phyloP scores from a whole-genome alignment of 2,888 invertebrate species.

The Nephrotoma flavescens region DNA sequence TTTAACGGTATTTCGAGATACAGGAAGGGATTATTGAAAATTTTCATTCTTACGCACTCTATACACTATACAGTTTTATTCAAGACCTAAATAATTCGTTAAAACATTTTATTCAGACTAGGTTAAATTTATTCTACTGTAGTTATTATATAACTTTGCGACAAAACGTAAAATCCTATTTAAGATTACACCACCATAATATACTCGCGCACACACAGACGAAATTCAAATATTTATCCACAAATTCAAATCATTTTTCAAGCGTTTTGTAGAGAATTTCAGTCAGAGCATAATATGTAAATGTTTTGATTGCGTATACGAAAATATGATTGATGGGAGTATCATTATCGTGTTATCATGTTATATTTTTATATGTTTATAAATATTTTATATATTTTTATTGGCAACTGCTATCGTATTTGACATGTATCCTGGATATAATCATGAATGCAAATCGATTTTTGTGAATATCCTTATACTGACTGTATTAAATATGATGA shows the following conservation, averaged over 20 bases:
- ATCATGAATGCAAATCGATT: not conserved
- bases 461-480: not conserved
- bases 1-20: not conserved
- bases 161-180: not conserved
- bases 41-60: not conserved
- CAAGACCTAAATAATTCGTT: not conserved
- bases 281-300: not conserved
- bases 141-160: not conserved
- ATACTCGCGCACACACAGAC: not conserved
- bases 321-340: not conserved
- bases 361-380: not conserved
- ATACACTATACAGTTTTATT: not conserved
- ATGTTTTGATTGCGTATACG: not conserved
- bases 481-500: too few species aligned
- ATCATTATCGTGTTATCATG: not conserved
- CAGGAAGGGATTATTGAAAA: not conserved
- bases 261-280: not conserved
- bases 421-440: not conserved
- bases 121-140: not conserved
- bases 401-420: not conserved
- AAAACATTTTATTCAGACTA: not conserved
- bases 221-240: not conserved
- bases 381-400: not conserved
- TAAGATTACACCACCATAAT: not conserved
- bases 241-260: not conserved